These are phyloP conservation scores for Helleia helle DNA, from an alignment of 2,888 invertebrate species.

Conservation along the genomic window DNA sequence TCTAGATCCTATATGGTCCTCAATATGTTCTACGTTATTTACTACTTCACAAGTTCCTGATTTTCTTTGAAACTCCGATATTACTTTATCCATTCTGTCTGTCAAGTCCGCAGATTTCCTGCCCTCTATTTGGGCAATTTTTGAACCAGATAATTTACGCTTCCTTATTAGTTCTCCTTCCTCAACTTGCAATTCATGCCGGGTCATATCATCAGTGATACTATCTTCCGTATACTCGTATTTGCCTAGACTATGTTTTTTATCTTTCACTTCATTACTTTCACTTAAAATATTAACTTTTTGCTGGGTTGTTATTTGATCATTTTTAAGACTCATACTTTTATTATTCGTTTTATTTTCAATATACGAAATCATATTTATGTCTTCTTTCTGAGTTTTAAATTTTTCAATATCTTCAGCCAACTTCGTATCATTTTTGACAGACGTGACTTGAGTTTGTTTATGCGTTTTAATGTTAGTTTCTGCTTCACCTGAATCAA, in stretches of 20 bases:
- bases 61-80: constrained; percentile 52
- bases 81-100: constrained; percentile 51
- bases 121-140: constrained; percentile 55
- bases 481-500: constrained; percentile 8
- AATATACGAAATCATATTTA: too few species aligned
- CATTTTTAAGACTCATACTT: too few species aligned
- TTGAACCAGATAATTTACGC: constrained; percentile 35
- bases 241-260: background rate
- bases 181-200: background rate
- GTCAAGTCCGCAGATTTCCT: constrained; percentile 48
- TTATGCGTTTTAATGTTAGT: constrained; percentile 13
- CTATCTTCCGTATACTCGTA: constrained; percentile 13
- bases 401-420: too few species aligned
- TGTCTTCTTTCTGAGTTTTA: too few species aligned
- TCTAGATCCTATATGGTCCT: constrained; percentile 32
- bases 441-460: too few species aligned
- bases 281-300: too few species aligned
- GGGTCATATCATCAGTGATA: constrained; percentile 15
- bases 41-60: constrained; percentile 34
- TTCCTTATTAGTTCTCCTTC: constrained; percentile 14
- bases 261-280: background rate
- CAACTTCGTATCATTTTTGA: too few species aligned
- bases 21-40: constrained; percentile 17
- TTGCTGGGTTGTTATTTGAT: too few species aligned
- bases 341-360: too few species aligned